Evolutionary conservation across 2,113 vertebrate genomes (phyloP), one percentile per base, ranked within the genome.

Genomic region (Calidris pygmaea): DNA sequence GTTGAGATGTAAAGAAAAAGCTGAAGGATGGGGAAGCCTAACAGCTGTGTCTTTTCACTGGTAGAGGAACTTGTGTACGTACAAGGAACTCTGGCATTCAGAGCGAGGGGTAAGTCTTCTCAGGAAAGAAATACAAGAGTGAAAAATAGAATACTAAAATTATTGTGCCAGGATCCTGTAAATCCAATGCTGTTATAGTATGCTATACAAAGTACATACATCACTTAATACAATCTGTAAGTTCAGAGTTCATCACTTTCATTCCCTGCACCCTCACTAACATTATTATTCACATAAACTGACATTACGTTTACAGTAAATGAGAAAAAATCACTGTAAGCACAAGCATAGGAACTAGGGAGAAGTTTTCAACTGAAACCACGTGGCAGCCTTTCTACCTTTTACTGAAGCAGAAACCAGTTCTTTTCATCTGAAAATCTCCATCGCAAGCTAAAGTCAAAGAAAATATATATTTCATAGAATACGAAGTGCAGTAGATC

Each of bases 401-500:
- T 94, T 89, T 89, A 65, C 34, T 75, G 56, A 94, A 78, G 26
- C n/a, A 87, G 90, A 91, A 93, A 84, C 34, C 56, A 55, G n/a
- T 76, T 80, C 73, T 88, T 96, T 92, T 85, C 39, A 89, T 81
- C 34, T 30, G 68, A 59, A 89, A 75, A 72, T 78, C 77, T 85
- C 41, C 30, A 41, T 52, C 58, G 29, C 12, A 87, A 79, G 37
- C 32, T 91, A 50, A 94, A 66, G 55, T 56, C 55, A 93, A 93
- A 89, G 53, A 79, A 92, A 91, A 76, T 76, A 65, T 52, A 62
- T 37, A 50, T 96, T 91, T 96, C 35, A 74, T 30, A 73, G 75
- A 90, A 79, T 90, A 91, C 71, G 81, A 91, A 88, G 26, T 39
- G n/a, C 50, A 87, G 62, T 79, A 95, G 53, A 91, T 78, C 72